Conservation (phyloP, 1,140 invertebrate species). For the Orchestia grillus region DNA sequence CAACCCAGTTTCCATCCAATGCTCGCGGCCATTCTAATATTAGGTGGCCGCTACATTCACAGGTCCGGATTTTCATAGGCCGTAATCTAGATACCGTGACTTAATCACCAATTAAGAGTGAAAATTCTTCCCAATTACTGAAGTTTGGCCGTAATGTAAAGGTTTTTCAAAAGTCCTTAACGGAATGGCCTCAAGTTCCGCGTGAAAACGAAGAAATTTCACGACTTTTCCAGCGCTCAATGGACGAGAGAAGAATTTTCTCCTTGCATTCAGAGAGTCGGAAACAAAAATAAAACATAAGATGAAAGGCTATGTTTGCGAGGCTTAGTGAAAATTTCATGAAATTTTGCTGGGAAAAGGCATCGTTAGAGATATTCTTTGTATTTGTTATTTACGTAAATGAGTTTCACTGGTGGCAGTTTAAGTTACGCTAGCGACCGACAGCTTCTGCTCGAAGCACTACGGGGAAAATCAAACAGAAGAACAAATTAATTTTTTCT, state of each 20-base stretch:
- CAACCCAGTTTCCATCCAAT: no score
- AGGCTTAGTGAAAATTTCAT: neutral
- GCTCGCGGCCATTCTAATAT: no score
- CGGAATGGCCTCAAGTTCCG: neutral
- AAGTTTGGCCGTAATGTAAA: constrained; percentile 1
- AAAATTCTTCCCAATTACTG: constrained; percentile 9
- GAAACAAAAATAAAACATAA: neutral
- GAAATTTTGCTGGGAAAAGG: neutral
- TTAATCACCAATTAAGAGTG: constrained; percentile 9
- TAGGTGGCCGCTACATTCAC: neutral
- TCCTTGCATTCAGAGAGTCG: neutral
- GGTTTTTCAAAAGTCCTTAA: constrained; percentile 1
- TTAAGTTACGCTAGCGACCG: neutral
- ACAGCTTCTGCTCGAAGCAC: neutral
- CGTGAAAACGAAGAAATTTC: neutral
- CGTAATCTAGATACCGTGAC: constrained; percentile 7
- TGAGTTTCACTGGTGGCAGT: neutral
- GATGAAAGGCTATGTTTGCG: constrained; percentile 7
- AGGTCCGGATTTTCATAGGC: neutral
- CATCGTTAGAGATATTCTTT: neutral
- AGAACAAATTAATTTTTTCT: neutral
- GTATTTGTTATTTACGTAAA: neutral
- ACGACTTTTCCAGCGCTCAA: neutral
- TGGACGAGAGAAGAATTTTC: neutral
- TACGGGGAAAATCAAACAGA: neutral